Evolutionary conservation across 1,140 invertebrate genomes (phyloP).

Genomic region (Lerema accius): DNA sequence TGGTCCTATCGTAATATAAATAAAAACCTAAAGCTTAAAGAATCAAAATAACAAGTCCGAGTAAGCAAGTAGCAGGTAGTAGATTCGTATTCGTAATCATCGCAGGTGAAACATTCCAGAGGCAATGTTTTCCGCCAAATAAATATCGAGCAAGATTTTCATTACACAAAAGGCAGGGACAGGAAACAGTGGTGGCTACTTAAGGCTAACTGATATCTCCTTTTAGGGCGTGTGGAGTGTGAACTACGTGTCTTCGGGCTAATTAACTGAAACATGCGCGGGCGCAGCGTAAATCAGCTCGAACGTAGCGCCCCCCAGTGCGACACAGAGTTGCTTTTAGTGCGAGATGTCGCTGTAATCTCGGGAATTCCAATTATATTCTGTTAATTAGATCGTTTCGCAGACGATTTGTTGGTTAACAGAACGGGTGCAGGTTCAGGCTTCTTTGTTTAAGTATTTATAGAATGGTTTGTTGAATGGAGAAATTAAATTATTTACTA

Average conservation of each 20-base stretch:
- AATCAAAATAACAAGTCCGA: no score
- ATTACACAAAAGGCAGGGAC: slow-evolving; percentile 49
- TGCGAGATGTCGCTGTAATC: slow-evolving; percentile 64
- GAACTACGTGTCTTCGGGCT: slow-evolving; percentile 68
- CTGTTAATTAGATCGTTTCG: slow-evolving; percentile 68
- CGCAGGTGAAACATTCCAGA: neutral
- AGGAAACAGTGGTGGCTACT: slow-evolving; percentile 56
- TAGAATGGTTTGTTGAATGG: slow-evolving; percentile 3
- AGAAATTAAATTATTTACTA: neutral
- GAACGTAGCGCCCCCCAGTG: slow-evolving; percentile 54
- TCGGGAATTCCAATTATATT: slow-evolving; percentile 73
- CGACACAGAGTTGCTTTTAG: slow-evolving; percentile 76
- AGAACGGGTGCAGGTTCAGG: slow-evolving; percentile 19
- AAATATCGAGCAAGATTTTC: slow-evolving; percentile 31
- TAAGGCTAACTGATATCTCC: slow-evolving; percentile 74
- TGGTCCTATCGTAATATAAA: no score
- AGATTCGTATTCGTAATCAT: neutral
- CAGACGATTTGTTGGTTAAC: slow-evolving; percentile 35
- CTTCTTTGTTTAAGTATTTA: slow-evolving; percentile 20
- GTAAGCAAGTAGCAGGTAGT: neutral
- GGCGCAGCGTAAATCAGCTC: slow-evolving; percentile 72
- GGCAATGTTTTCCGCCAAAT: slow-evolving; percentile 16
- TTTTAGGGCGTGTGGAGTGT: slow-evolving; percentile 65
- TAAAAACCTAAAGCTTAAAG: no score
- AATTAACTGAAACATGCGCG: slow-evolving; percentile 77